These are phyloP conservation scores for Kryptolebias ocellatus DNA, from an alignment of 2,797 vertebrate species.

Conservation along the genomic window DNA sequence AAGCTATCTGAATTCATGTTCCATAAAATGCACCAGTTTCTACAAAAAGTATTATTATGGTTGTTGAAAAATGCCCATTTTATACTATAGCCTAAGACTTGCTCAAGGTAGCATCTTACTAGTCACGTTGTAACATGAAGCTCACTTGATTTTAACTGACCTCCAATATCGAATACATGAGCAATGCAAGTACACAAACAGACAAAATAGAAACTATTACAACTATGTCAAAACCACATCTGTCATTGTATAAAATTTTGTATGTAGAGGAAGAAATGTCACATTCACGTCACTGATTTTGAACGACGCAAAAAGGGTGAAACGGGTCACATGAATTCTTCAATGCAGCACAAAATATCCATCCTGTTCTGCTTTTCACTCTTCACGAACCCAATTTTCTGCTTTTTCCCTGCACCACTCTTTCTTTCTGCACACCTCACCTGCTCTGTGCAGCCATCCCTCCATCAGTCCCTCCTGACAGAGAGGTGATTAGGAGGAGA, in stretches of 20 bases:
- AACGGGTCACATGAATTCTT: not conserved
- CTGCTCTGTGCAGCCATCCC: constrained; percentile 13
- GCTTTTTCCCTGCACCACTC: not conserved
- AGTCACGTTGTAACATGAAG: too few relatives aligned
- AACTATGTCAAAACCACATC: too few relatives aligned
- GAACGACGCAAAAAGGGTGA: not conserved
- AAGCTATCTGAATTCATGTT: not conserved
- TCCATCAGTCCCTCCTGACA: constrained; percentile 40
- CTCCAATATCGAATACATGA: too few relatives aligned
- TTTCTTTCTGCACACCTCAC: constrained; percentile 29
- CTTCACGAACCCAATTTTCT: constrained; percentile 2
- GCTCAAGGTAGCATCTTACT: too few relatives aligned
- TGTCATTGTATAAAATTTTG: too few relatives aligned
- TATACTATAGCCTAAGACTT: too few relatives aligned
- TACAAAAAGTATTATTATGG: too few relatives aligned
- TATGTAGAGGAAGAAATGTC: too few relatives aligned
- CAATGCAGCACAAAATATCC: not conserved
- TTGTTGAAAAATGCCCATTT: too few relatives aligned
- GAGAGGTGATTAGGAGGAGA: constrained; percentile 56
- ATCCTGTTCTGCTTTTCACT: not conserved
- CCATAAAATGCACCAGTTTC: not conserved
- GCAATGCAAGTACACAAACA: too few relatives aligned
- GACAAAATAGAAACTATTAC: too few relatives aligned
- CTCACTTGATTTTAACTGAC: too few relatives aligned
- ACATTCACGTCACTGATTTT: not conserved